Evolutionary conservation across 64 coral and sea anemone genomes (phyloP), one percentile per base, ranked within the genome.

Genomic region (Pocillopora verrucosa): DNA sequence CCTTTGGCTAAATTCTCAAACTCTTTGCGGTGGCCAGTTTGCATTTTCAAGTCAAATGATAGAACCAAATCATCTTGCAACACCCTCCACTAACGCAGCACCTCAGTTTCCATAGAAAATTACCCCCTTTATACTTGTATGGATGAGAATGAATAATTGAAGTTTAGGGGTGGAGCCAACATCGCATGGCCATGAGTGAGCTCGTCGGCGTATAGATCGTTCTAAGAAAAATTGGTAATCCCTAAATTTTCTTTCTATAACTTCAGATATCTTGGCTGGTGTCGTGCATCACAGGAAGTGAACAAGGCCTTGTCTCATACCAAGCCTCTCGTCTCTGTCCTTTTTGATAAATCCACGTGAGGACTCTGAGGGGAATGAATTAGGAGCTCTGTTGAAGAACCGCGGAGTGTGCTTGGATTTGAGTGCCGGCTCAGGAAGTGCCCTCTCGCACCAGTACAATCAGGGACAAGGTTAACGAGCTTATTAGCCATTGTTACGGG

Each of bases 391-490:
- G 37, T 25, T 92, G 26, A 87, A 86, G 41, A 38, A 67, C 60
- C 73, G 87, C 82, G 83, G 82, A 57, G 76, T 87, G 65, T 92
- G 90, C 41, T 51, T 93, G 2, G 94, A 93, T 88, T 90, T 96
- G 51, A 91, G 87, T 73, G 91, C 91, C 6, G 94, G 94, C 60
- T 93, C 76, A 67, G 94, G 94, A 12, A 61, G 83, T 88, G 94
- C 94, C 24, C 88, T 96, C n/a, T 96, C 94, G 17, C 94, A 96
- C 34, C 94, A 96, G 45, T 96, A 90, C 91, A 77, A 96, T 61
- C 94, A 96, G 58, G 88, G 20, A 6, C 94, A 96, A 59, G n/a
- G 58, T 96, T 2, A 89, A 69, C 6, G 60, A 73, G 34, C 94
- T 96, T 24, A 92, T 96, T 20, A 73, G 59, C 9, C 63, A 87